Evolutionary conservation across 2,797 vertebrate genomes (phyloP), one percentile per base, ranked within the genome.

Genomic region (Neosalanx taihuensis): DNA sequence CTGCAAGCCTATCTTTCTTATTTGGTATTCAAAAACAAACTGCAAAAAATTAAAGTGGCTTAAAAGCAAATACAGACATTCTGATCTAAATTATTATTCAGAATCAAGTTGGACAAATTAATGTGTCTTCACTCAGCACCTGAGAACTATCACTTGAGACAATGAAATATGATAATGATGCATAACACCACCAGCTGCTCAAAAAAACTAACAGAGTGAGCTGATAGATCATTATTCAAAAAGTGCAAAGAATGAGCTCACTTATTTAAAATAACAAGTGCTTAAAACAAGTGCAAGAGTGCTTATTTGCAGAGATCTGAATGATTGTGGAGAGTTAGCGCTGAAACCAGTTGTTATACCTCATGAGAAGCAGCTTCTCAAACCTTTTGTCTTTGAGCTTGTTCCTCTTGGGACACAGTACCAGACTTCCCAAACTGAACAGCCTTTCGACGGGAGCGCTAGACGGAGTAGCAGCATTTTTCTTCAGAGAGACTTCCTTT

Each of bases 401-500:
- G 60, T 33, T 64, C 62, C 62, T 64, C 31, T 64, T 64, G 3
- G 62, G 62, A 64, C 23, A 26, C 23, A 26, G 23, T 4, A 64
- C 30, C 4, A 13, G 2, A 64, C 62, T 26, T 9, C 23, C 23
- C 23, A 26, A 26, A 26, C 23, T 26, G 23, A 26, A 26, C 23
- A 26, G 23, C 23, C 23, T 26, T 26, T 26, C 23, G 23, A 26
- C 23, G 23, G 23, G 23, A 26, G 23, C 64, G 13, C 64, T 67
- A n/a, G 64, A 68, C 18, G 29, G 67, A 33, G 67, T 68, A 68
- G 67, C 67, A 1, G 49, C 26, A 57, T 68, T 68, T 29, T 71
- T 20, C 37, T 64, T 71, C 35, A 71, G 37, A 51, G 35, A 63
- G 17, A 64, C 64, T 71, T 63, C 37, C 60, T 71, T 71, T 71